phyloP scores from a whole-genome alignment of 2,113 vertebrate species.

The Pterophyllum scalare region DNA sequence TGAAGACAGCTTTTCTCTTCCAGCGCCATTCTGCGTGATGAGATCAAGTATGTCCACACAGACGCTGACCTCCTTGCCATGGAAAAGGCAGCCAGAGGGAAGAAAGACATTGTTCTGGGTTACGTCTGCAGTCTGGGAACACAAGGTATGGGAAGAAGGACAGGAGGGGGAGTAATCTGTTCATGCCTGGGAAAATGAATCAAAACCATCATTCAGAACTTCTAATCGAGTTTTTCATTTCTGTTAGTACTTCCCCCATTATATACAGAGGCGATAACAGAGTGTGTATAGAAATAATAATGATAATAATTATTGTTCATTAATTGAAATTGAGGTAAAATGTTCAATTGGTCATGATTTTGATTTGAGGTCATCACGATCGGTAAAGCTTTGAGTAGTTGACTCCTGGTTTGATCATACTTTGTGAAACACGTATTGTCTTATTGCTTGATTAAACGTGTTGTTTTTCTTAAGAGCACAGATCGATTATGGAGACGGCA shows the following conservation, averaged over 20 bases:
- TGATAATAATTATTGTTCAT: not conserved
- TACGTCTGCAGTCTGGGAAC: constrained; percentile 90
- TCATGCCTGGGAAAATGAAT: not conserved
- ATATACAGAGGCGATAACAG: no score
- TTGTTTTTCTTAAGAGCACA: constrained; percentile 84
- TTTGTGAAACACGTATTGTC: not conserved
- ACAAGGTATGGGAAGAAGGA: constrained; percentile 82
- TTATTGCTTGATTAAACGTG: not conserved
- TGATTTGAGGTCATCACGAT: not conserved
- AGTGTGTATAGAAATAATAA: no score
- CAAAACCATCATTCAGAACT: not conserved
- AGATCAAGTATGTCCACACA: constrained; percentile 89
- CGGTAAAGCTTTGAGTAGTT: not conserved
- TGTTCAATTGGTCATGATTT: not conserved
- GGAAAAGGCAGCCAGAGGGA: constrained; percentile 87
- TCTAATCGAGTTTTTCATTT: not conserved
- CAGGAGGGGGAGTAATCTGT: not conserved
- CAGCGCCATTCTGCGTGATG: constrained; percentile 92
- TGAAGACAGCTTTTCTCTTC: not conserved
- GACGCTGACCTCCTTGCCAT: constrained; percentile 83
- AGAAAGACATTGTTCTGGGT: constrained; percentile 85
- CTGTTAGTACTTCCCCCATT: not conserved
- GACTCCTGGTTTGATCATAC: not conserved
- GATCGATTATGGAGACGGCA: constrained; percentile 93
- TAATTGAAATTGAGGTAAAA: not conserved